Evolutionary conservation across 2,797 vertebrate genomes (phyloP), one percentile per base, ranked within the genome.

Genomic region (Strix occidentalis): DNA sequence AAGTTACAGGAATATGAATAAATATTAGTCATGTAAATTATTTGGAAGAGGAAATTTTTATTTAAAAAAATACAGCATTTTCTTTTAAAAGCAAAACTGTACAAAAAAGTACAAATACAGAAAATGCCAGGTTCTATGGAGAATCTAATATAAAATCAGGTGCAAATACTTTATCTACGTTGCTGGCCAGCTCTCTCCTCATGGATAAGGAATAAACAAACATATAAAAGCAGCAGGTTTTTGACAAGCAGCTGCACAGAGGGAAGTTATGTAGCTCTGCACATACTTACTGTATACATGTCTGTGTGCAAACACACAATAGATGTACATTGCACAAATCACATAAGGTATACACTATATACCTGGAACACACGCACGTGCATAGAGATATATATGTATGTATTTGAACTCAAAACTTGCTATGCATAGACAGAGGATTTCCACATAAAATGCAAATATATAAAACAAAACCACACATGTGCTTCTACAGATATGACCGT

Each of bases 211-310:
- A 94, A 96, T 87, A 93, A 94, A 94, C 13, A 82, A 92, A n/a
- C 86, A 95, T 54, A 87, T 87, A 87, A 96, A 88, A 93, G 80
- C 89, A 94, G 96, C 90, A 95, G 94, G 94, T 89, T 97, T 86
- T 87, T 95, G 72, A 90, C 87, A 98, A 96, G 80, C 83, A 96
- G 48, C 84, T 80, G 65, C 87, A 95, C 56, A 84, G 65, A 82
- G 45, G 26, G 78, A 94, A 93, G 76, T 95, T 95, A 83, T n/a
- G 93, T 2, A 82, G 88, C 66, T 86, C 51, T 90, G 60, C 75
- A 39, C 80, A 54, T 60, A 87, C 54, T 82, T 80, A 77, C 45
- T 80, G 87, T 60, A 81, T 53, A 57, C 7, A 43, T 5, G 5
- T 43, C 57, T 80, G n/a, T 25, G 29, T 35, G 68, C 5, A 0